Evolutionary conservation across 2,797 vertebrate species (phyloP), one percentile per base, ranked within the genome.

Genomic region (Bovichtus variegatus): DNA sequence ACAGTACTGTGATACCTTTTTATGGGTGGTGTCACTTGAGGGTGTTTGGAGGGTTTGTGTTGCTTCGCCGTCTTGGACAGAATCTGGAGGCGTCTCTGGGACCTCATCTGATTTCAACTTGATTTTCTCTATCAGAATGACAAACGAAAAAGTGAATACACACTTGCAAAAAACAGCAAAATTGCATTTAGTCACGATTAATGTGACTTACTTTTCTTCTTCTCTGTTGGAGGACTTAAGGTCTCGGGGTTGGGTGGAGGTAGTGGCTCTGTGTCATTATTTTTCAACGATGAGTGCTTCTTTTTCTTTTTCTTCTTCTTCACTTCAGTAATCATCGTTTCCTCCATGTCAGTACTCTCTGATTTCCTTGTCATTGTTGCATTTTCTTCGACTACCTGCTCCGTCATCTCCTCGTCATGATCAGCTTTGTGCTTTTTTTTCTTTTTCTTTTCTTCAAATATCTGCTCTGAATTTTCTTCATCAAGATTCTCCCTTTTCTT

Each of bases 161-260:
- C 58, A 59, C 19, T 11, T 9, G 13, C 1, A 34, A 51, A 43
- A 50, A 25, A 47, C 12, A 40, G 0, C 0, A 41, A 47, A 49
- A 6, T 0, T 9, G 2, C 3, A 21, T 21, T 18, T 46, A 19
- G 10, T 11, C 6, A 54, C 0, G 1, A 27, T 25, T 6, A 15
- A 0, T 12, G 13, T 1, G 16, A 6, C 13, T 55, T 4, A 95
- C 95, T 94, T 91, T 93, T 95, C 81, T 93, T 91, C 75, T 88
- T 91, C 78, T 85, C 71, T 38, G 71, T 54, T 6, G 29, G 50
- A 80, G 70, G 78, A 75, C 25, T 25, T 4, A 62, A 47, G 2
- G 82, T 74, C 18, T 82, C 81, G 3, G 36, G 38, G 29, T 15
- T 9, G 2, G 58, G 9, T 18, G 54, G 81, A 76, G 67, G 53